Base-by-base conservation (phyloP, 2,888 invertebrate species). In the Cryptocephalus primarius region DNA sequence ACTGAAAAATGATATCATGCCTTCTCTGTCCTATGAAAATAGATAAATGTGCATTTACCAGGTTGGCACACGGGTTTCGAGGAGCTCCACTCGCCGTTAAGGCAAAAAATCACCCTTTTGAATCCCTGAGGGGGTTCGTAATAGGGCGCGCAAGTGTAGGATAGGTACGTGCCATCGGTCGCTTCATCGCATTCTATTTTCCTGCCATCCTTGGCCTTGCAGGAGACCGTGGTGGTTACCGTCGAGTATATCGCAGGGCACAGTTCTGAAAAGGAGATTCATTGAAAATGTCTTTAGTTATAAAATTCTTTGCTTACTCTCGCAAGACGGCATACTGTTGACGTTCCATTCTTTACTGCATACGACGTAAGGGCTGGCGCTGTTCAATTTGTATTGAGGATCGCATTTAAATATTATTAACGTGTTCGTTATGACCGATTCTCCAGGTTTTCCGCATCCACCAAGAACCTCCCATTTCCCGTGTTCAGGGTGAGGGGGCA, bases 1-100 rank as follows among this genome's bases (percentile, higher is more conserved):
- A 53, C 53, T 53, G 34, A 31, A 49, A 48, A 32, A 13, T 39
- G 33, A 9, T 10, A 1, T 14, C 32, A 44, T 22, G 6, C 2
- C 3, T 22, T 22, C 6, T 22, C 22, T 4, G 2, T 6, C 22
- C 22, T 22, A 22, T 6, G 22, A 22, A 2, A 6, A 6, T 22
- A 22, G 22, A 22, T 22, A 22, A 4, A 22, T 22, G 22, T 22
- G 3, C n/a, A n/a, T 43, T 44, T 43, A 53, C 53, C 49, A 43
- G 53, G 53, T 46, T 53, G 53, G 34, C 53, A 53, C 9, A 53
- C 47, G 9, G 53, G 53, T 40, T 48, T 48, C 13, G 49, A 48
- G 31, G 48, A 53, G 22, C 50, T 49, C 53, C 53, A 53, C 2
- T 42, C 32, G 9, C 53, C 53, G 12, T 40, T 47, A 9, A 39